These are phyloP conservation scores for Philonicus albiceps DNA, from an alignment of 2,888 invertebrate species.

Conservation along the genomic window DNA sequence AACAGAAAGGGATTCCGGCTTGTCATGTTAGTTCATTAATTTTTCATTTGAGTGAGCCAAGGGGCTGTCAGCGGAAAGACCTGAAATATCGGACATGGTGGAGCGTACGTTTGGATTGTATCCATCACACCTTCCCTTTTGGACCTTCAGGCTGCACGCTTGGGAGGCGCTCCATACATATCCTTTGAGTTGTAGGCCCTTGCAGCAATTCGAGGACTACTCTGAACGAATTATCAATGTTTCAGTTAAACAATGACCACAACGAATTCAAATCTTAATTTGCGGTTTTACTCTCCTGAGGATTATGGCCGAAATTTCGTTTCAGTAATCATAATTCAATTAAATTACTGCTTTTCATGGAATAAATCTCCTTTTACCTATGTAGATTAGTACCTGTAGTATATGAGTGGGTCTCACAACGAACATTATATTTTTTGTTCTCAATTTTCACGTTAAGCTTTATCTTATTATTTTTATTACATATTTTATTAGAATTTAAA, in stretches of 20 bases:
- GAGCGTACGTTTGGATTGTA: conserved; percentile 15
- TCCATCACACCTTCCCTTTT: conserved; percentile 33
- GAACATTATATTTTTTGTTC: background rate
- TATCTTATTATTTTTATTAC: background rate
- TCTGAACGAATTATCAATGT: background rate
- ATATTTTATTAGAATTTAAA: no score
- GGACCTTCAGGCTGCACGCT: background rate
- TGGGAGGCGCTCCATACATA: background rate
- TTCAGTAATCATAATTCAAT: background rate
- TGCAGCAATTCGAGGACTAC: background rate
- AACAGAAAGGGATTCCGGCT: conserved; percentile 49
- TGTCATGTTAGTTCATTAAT: conserved; percentile 49
- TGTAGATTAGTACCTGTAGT: background rate
- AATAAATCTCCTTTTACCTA: background rate
- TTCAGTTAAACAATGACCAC: background rate
- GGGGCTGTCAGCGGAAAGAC: conserved; percentile 27
- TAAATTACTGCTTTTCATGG: background rate
- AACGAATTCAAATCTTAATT: background rate
- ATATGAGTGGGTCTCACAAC: background rate
- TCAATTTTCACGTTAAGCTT: background rate
- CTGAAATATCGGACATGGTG: conserved; percentile 30
- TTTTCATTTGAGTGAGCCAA: conserved; percentile 48
- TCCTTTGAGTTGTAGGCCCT: background rate
- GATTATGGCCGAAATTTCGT: background rate
- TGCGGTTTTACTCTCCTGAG: background rate